Evolutionary conservation across 2,888 invertebrate species (phyloP).

Genomic region (Asteroscopus sphinx): DNA sequence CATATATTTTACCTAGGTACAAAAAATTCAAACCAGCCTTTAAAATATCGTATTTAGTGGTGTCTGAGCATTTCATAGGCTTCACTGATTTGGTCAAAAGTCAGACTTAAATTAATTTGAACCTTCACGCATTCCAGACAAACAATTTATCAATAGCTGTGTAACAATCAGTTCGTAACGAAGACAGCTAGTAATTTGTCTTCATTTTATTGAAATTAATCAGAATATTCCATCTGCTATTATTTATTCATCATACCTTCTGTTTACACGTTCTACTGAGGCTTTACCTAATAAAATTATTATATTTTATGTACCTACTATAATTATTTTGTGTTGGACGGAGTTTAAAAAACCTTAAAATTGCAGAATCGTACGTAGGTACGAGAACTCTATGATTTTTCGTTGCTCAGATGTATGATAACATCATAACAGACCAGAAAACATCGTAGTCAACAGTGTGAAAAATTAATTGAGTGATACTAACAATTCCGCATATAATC

Average conservation of each 20-base stretch:
- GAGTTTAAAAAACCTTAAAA: too few species aligned
- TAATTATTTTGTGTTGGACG: too few species aligned
- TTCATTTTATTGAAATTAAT: slow-evolving; percentile 1
- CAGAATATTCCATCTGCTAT: neutral
- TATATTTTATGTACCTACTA: too few species aligned
- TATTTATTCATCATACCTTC: neutral
- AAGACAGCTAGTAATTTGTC: neutral
- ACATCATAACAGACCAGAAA: too few species aligned
- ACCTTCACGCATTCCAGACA: neutral
- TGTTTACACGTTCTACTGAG: neutral
- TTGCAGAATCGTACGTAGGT: too few species aligned
- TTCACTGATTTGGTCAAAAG: neutral
- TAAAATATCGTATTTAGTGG: neutral
- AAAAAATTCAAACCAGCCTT: neutral
- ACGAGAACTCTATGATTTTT: too few species aligned
- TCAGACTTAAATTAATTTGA: neutral
- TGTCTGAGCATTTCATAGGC: neutral
- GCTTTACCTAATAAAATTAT: neutral
- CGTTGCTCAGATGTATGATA: too few species aligned
- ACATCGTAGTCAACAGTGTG: too few species aligned
- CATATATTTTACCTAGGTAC: too few species aligned
- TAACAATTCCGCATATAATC: too few species aligned
- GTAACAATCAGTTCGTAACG: neutral
- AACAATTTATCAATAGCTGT: neutral
- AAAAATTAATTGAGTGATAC: too few species aligned